Percentiles rank a stretch among this genome's conserved stretches.
These are phyloP conservation scores for Leucophenga maculata DNA, from an alignment of 2,888 invertebrate genomes.

Conservation along the genomic window DNA sequence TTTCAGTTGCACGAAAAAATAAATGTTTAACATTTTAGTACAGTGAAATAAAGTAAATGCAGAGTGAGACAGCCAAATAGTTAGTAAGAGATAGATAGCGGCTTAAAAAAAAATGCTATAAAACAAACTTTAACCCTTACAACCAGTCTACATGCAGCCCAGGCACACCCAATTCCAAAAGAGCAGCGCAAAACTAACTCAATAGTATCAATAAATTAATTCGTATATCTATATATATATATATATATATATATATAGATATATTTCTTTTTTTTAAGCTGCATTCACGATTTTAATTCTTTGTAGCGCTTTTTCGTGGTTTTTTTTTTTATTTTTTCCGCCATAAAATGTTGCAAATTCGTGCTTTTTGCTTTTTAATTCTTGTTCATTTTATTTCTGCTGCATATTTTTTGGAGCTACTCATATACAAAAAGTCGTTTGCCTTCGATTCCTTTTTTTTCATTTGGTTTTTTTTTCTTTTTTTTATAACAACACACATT, in stretches of 20 bases:
- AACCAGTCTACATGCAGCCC: background rate
- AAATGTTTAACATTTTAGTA: too few relatives aligned
- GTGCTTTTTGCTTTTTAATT: slow-evolving; percentile 11
- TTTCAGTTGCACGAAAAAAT: slow-evolving; percentile 18
- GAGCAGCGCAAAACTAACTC: slow-evolving; percentile 1
- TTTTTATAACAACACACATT: background rate
- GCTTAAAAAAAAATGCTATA: too few relatives aligned
- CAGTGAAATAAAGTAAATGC: too few relatives aligned
- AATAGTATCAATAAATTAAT: slow-evolving; percentile 63
- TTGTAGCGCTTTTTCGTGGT: slow-evolving; percentile 34
- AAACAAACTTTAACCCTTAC: too few relatives aligned
- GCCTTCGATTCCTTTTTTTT: background rate
- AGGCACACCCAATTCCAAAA: background rate
- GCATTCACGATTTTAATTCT: slow-evolving; percentile 39
- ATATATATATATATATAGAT: slow-evolving; percentile 30
- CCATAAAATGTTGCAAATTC: slow-evolving; percentile 41
- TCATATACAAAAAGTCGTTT: background rate
- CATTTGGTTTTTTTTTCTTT: background rate
- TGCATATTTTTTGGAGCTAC: background rate
- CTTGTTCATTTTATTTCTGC: background rate
- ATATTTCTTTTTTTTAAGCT: slow-evolving; percentile 34
- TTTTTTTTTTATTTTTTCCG: slow-evolving; percentile 5
- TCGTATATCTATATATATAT: slow-evolving; percentile 54
- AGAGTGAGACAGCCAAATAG: too few relatives aligned
- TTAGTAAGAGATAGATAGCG: too few relatives aligned